Evolutionary conservation across 2,797 vertebrate genomes (phyloP).

Genomic region (Margarornis squamiger): DNA sequence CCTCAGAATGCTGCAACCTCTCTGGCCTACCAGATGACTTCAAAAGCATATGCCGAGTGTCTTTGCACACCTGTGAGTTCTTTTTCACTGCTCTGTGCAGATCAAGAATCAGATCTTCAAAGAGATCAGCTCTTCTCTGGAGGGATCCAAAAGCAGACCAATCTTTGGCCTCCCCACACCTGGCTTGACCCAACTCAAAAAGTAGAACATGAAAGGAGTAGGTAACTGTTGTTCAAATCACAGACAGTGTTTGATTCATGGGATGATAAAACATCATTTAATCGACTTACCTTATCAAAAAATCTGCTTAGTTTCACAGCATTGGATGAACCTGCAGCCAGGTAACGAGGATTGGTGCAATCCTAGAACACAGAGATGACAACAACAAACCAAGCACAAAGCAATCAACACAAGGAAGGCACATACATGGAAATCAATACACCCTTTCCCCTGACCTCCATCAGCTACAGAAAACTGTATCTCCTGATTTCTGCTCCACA

Average conservation of each 20-base stretch:
- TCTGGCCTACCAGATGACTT: not conserved
- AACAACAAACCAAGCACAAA: not conserved
- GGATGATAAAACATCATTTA: not conserved
- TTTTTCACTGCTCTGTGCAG: not conserved
- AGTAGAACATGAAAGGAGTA: not conserved
- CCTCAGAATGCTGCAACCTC: not conserved
- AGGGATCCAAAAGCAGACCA: not conserved
- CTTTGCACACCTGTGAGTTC: not conserved
- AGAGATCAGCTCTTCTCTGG: not conserved
- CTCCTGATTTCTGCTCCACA: not conserved
- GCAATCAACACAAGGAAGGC: not conserved
- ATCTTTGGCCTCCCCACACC: not conserved
- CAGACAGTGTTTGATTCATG: not conserved
- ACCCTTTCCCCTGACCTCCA: not conserved
- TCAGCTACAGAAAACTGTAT: not conserved
- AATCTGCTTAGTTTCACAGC: conserved; percentile 97
- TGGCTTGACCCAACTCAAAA: not conserved
- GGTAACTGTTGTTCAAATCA: not conserved
- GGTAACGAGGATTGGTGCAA: conserved; percentile 91
- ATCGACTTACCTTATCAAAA: conserved; percentile 91
- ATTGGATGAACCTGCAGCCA: conserved; percentile 96
- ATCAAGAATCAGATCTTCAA: not conserved
- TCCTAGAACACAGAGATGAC: conserved; percentile 79
- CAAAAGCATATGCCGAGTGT: not conserved
- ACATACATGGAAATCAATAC: not conserved